Evolutionary conservation across 2,797 vertebrate genomes (phyloP), one percentile per base, ranked within the genome.

Genomic region (Sciurus carolinensis): DNA sequence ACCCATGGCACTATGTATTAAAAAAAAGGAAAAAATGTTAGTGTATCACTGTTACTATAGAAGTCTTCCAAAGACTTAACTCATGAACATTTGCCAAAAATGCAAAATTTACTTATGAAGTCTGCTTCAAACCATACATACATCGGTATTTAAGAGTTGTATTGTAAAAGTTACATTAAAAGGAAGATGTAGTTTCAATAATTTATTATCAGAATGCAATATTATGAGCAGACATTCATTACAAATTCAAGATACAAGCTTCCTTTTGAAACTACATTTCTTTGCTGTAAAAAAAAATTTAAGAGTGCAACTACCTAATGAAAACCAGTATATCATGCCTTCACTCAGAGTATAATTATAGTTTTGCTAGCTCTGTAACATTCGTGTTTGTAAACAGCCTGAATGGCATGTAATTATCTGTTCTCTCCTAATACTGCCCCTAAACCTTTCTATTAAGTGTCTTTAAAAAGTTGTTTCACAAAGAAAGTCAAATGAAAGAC

Each of bases 301-400:
- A 97, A 91, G 82, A 97, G 97, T 75, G 95, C 94, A 93, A 86
- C 47, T 85, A 24, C 75, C 94, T 97, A 77, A 93, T 92, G 47
- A 76, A 97, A 97, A 97, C n/a, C 30, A 97, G 80, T 72, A 92
- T 28, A 97, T 96, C 62, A 95, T 67, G 33, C 94, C 96, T 98
- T 97, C 59, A 93, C 28, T 88, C 90, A 96, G 24, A 57, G 76
- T 77, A 7, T 96, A 97, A 98, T 89, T 97, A 94, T 42, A 92
- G 90, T 97, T 98, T 71, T 94, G 57, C 86, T 75, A 84, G 5
- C 83, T 97, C 76, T 97, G 42, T 87, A 97, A 97, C 80, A 96
- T 77, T 95, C 57, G 82, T 79, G 76, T 97, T 97, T 97, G 89
- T 96, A 97, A 97, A 97, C 76, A 97, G 81, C 92, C 88, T 97